A percentile compares a stretch with the other conserved stretches of the same genome.
These are phyloP conservation scores for Temnothorax ravouxi DNA, from an alignment of 2,888 invertebrate genomes.

Conservation along the genomic window DNA sequence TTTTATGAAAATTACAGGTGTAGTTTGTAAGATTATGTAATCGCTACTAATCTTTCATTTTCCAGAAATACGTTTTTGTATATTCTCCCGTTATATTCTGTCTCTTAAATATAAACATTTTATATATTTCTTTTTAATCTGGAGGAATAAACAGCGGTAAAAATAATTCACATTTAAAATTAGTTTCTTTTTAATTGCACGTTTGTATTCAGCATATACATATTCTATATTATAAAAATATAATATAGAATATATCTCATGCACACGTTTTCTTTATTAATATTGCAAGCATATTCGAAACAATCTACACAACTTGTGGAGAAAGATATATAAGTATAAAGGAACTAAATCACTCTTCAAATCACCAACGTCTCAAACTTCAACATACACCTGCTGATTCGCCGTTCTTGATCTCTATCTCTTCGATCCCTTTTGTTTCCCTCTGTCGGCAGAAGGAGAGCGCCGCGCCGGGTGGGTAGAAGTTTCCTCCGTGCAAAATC, in stretches of 20 bases:
- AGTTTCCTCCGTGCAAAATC: constrained; percentile 37
- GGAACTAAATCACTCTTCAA: constrained; percentile 9
- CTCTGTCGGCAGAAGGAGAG: background rate
- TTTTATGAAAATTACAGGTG: background rate
- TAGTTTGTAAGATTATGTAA: background rate
- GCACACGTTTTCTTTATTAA: background rate
- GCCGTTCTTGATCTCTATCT: constrained; percentile 31
- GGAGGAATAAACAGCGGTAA: background rate
- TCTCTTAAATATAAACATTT: background rate
- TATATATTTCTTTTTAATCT: background rate
- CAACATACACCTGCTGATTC: constrained; percentile 21
- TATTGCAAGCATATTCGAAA: background rate
- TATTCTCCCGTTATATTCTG: background rate
- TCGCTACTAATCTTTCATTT: background rate
- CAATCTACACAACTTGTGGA: background rate
- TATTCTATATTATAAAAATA: background rate
- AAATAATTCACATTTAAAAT: background rate
- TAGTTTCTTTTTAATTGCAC: background rate
- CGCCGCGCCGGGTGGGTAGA: background rate
- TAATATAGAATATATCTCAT: background rate
- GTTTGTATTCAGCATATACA: background rate
- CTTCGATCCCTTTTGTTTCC: constrained; percentile 29
- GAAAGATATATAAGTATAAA: background rate
- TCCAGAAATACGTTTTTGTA: background rate
- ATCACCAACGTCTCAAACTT: constrained; percentile 35